These are phyloP conservation scores for Carcinoscorpius rotundicauda DNA, from an alignment of 1,140 invertebrate species.

Conservation along the genomic window DNA sequence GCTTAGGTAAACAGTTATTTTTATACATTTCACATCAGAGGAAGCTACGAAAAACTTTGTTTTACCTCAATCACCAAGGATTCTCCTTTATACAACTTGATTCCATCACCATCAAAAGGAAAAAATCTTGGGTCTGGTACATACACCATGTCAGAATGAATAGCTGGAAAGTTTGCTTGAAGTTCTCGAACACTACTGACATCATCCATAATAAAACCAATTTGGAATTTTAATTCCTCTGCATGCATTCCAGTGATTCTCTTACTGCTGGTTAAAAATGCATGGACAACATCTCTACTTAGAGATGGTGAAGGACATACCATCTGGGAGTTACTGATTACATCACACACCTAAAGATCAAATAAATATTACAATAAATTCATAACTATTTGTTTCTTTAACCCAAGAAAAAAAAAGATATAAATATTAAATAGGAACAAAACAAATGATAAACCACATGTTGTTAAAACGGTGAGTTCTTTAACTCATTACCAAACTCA, in stretches of 20 bases:
- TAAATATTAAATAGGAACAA: no score
- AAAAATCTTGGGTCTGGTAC: constrained; percentile 85
- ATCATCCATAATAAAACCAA: constrained; percentile 93
- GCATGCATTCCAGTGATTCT: constrained; percentile 21
- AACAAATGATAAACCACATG: no score
- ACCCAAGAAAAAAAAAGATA: no score
- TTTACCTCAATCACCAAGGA: constrained; percentile 79
- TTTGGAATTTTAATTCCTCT: constrained; percentile 34
- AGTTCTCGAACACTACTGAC: constrained; percentile 76
- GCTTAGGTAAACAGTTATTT: no score
- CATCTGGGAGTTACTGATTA: constrained; percentile 81
- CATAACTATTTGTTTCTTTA: no score
- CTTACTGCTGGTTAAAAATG: constrained; percentile 7
- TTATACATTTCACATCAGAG: no score
- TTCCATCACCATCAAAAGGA: constrained; percentile 40
- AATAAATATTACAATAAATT: no score
- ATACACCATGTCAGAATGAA: constrained; percentile 68
- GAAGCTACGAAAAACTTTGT: no score
- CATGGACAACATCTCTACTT: constrained; percentile 8
- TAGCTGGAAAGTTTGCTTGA: constrained; percentile 67
- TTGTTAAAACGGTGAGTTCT: no score
- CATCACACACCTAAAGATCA: constrained; percentile 45
- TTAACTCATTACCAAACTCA: no score
- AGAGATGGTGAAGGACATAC: constrained; percentile 85
- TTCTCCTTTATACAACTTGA: constrained; percentile 88